These are phyloP conservation scores for Penaeus japonicus DNA, from an alignment of 1,140 invertebrate genomes.

Conservation along the genomic window DNA sequence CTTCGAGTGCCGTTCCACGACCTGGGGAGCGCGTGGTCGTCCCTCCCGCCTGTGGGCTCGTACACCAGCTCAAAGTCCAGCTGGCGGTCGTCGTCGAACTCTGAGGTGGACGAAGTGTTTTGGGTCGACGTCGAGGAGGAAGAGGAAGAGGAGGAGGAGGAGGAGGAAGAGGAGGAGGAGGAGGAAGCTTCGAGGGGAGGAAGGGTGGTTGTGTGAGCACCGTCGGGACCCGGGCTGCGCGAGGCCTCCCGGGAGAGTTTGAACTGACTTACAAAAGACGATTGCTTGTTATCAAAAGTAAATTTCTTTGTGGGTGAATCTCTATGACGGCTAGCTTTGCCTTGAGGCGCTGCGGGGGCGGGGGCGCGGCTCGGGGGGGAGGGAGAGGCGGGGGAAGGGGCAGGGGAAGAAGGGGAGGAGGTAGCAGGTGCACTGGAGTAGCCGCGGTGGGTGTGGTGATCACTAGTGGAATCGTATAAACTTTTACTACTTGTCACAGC, in stretches of 20 bases:
- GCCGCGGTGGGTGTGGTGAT: background rate
- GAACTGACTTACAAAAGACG: slow-evolving; percentile 52
- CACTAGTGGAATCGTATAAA: slow-evolving; percentile 17
- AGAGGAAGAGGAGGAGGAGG: background rate
- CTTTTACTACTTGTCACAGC: slow-evolving; percentile 51
- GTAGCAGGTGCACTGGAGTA: background rate
- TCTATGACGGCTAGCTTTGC: slow-evolving; percentile 32
- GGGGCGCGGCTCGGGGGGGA: background rate
- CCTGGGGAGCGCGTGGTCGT: background rate
- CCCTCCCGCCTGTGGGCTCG: slow-evolving; percentile 34
- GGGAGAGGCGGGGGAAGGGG: background rate
- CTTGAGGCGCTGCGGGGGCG: background rate
- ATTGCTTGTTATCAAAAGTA: slow-evolving; percentile 50
- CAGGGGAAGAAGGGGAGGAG: background rate
- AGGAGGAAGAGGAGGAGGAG: background rate
- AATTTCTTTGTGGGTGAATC: slow-evolving; percentile 17
- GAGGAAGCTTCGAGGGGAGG: background rate
- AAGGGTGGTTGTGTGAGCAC: slow-evolving; percentile 26
- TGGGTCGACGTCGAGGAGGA: slow-evolving; percentile 11
- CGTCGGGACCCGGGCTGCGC: background rate
- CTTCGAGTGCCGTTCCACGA: slow-evolving; percentile 35
- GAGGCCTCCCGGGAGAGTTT: background rate
- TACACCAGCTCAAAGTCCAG: slow-evolving; percentile 52
- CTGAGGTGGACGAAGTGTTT: background rate
- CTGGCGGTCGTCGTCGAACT: background rate